Base-by-base conservation (phyloP, 2,113 vertebrate species). In the Ciconia stormi region DNA sequence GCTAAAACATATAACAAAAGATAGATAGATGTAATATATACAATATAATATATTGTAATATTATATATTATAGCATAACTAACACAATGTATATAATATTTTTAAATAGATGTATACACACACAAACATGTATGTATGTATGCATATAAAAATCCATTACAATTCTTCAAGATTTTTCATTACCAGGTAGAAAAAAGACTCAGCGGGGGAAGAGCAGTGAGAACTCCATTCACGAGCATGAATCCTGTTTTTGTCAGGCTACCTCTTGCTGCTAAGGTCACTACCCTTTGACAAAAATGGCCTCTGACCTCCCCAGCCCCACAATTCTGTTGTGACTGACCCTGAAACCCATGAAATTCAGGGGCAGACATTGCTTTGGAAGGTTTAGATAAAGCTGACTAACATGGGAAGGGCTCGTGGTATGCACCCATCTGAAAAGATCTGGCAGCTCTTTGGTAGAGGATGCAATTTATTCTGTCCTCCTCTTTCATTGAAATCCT, bases 301-400 rank as follows among this genome's bases (percentile, higher is more conserved):
- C 98, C 98, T 98, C 97, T 98, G 98, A 98, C 98, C 97, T 97
- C 95, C 55, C 59, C 94, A 97, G 92, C 90, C 97, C 82, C 96
- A 94, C 98, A 97, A 95, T 97, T 97, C 98, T 97, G 96, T 97
- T 96, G 96, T 95, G 98, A 96, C 97, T 98, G 97, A 98, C 97
- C 97, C 97, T 87, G 96, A 98, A 98, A 97, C 90, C 97, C 98
- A 97, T 98, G 98, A 98, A 98, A 98, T 98, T 98, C 97, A 96
- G 97, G 97, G 92, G 95, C 95, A 98, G 96, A 97, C 97, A 94
- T 89, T 97, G 95, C 96, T 98, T 96, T 97, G 88, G 88, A 97
- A 97, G 62, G 96, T 96, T 97, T 91, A 97, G 96, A 95, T 97
- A 98, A 97, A 98, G 98, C 97, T 98, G 98, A 96, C 96, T 98